Conservation (phyloP, 1,140 invertebrate species). For the Galleria mellonella region DNA sequence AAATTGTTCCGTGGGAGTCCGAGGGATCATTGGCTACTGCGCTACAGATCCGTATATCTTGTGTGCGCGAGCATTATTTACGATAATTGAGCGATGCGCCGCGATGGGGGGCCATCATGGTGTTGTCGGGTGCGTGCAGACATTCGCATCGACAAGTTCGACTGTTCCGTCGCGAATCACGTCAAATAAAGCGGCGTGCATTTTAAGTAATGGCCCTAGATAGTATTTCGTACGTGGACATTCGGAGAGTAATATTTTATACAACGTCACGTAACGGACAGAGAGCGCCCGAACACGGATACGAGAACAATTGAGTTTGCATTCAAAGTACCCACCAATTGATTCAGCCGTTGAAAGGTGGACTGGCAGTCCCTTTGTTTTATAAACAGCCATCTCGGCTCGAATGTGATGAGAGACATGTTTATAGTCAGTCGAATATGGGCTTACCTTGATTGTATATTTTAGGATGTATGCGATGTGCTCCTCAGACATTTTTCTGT, state of each 20-base stretch:
- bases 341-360: constrained; percentile 69
- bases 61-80: constrained; percentile 72
- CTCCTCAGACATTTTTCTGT: constrained; percentile 86
- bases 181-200: constrained; percentile 70
- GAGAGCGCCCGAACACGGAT: constrained; percentile 48
- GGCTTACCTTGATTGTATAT: constrained; percentile 86
- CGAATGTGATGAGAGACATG: constrained; percentile 69
- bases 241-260: constrained; percentile 63
- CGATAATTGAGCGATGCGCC: constrained; percentile 73
- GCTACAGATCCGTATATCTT: constrained; percentile 63
- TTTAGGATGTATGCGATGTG: constrained; percentile 91
- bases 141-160: constrained; percentile 70
- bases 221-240: constrained; percentile 68
- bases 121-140: constrained; percentile 63
- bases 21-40: constrained; percentile 60
- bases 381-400: constrained; percentile 60
- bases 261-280: constrained; percentile 51
- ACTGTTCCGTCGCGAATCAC: constrained; percentile 70
- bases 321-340: constrained; percentile 71
- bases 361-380: constrained; percentile 71
- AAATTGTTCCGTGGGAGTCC: constrained; percentile 20
- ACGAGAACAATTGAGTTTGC: constrained; percentile 72
- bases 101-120: constrained; percentile 69
- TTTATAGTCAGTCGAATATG: constrained; percentile 71
- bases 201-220: constrained; percentile 73